These are phyloP conservation scores for Capromys pilorides DNA, from an alignment of 2,797 vertebrate genomes.

Conservation along the genomic window DNA sequence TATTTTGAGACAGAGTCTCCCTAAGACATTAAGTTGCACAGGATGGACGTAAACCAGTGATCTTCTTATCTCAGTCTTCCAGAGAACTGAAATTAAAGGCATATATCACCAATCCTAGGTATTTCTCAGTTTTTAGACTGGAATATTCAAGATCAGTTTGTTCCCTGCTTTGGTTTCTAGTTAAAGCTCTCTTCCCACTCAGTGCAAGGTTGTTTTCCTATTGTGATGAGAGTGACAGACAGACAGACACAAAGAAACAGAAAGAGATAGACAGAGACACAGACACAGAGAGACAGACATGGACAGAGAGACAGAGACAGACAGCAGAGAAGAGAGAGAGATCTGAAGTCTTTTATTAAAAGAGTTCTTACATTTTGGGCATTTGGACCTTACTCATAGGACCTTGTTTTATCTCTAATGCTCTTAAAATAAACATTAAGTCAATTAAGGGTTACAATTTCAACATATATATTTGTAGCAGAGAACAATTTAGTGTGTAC, in stretches of 20 bases:
- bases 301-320: background rate
- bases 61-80: background rate
- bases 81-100: background rate
- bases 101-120: background rate
- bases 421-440: background rate
- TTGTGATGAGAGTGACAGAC: background rate
- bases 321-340: background rate
- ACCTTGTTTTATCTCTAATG: background rate
- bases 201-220: background rate
- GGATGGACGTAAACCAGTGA: background rate
- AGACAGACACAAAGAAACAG: background rate
- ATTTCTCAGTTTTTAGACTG: background rate
- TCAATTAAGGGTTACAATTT: background rate
- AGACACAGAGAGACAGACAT: rapidly evolving
- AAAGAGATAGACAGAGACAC: background rate
- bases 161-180: background rate
- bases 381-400: background rate
- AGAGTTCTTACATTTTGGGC: background rate
- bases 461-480: background rate
- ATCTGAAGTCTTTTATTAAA: background rate
- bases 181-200: background rate
- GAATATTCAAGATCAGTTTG: background rate
- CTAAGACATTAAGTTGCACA: background rate
- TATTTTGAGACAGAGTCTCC: background rate
- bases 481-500: background rate